Evolutionary conservation across 2,888 invertebrate species (phyloP), one percentile per base, ranked within the genome.

Genomic region (Sesamia inferens): DNA sequence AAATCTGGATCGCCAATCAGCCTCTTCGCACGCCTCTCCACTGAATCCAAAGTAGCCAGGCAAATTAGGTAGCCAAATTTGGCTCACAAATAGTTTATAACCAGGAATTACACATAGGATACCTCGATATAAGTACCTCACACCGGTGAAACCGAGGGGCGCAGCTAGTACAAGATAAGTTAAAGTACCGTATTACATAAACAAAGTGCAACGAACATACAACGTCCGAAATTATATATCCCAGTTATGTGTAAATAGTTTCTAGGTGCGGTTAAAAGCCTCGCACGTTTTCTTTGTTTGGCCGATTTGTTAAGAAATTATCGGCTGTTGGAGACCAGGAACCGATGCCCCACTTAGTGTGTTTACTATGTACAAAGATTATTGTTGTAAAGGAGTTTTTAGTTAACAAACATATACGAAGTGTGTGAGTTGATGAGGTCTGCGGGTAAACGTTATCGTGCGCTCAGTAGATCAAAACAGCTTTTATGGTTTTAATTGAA

Each of bases 211-310:
- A 10, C 24, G 51, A 22, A 67, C 65, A 78, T 19, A 65, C 76
- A 39, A 64, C 76, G 91, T 88, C 87, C 92, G 87, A 90, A 90
- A 90, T 92, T 82, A 81, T 87, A 83, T 90, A 90, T 90, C 88
- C 76, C 78, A 81, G 79, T 83, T 81, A 84, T 82, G 83, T 86
- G 90, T 90, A 91, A 92, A 92, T 89, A 92, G 62, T 72, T 54
- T 39, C 58, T 14, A 55, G 76, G 61, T 14, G 39, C 42, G 76
- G 86, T 85, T 80, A 88, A 86, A 83, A 84, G 85, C 83, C 86
- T 88, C 80, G 75, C 65, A 71, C 81, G 83, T 82, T 82, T 84
- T 89, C 88, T 90, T 92, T 91, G 90, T 90, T 88, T 85, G 82
- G 83, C 79, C 77, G 83, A 84, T 90, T 89, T 90, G 88, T 89